Base-by-base conservation (phyloP, 2,888 invertebrate species). In the Lydus trimaculatus region DNA sequence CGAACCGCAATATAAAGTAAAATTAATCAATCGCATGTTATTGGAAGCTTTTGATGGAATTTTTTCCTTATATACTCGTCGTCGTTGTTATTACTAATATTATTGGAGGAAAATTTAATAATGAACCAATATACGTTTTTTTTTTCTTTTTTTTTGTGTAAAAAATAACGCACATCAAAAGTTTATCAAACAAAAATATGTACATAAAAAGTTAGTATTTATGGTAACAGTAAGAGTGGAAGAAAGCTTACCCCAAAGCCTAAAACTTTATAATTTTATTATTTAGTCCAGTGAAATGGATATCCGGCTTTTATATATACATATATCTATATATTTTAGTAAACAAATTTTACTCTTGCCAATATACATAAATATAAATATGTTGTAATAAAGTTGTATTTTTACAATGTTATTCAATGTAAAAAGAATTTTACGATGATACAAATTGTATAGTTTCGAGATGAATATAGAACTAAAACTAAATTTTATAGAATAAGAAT, bases 181-280 rank as follows among this genome's bases (percentile, higher is more conserved):
- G 56, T 56, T 56, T 28, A 28, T 28, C 56, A 1, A 56, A 56
- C 25, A 56, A 23, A 56, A 56, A 56, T 28, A 23, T 56, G 25
- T 56, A 56, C 13, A 25, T 28, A 56, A 56, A 56, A 28, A 56
- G 28, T 56, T 23, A 15, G 25, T n/a, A 28, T 56, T 56, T 15
- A 56, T 28, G 28, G n/a, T 15, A 11, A 52, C 13, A 23, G 15
- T 28, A 7, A 13, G 15, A 11, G 20, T 48, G 17, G 20, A 48
- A 20, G 43, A 17, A 20, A 23, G 52, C 52, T 23, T 9, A 20
- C 23, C 11, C 52, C 48, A 28, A 20, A 56, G 28, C 15, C 23
- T 28, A 28, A 56, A 56, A 56, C 56, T 56, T 56, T n/a, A 28
- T 56, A 56, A 56, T 56, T 56, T 56, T 28, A 48, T 48, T 48